Evolutionary conservation across 2,888 invertebrate species (phyloP), one percentile per base, ranked within the genome.

Genomic region (Parapristionchus giblindavisi): DNA sequence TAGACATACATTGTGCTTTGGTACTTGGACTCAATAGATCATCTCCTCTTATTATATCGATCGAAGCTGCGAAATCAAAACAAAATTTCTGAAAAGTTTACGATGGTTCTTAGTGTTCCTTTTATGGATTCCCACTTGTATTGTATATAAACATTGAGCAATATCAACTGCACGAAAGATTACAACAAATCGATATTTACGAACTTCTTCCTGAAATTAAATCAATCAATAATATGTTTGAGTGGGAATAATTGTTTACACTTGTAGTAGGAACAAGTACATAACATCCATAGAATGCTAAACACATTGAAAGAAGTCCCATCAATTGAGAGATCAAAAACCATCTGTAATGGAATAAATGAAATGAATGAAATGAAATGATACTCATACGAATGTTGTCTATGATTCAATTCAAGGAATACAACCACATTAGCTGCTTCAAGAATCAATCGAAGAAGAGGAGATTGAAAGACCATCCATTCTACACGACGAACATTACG

Each of bases 401-500:
- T 65, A 29, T 78, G 74, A 14, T 75, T 77, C 40, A 82, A 73
- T 75, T 85, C 87, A 79, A 87, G 81, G 65, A 85, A 87, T 17
- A 87, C 85, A 34, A 84, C 84, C 8, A 87, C 82, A 65, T 82
- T 84, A 32, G 83, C 72, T 14, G 85, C 74, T 63, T 87, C 87
- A n/a, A 87, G 78, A 1, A 82, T 61, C 14, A 84, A 83, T 66
- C 87, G 79, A 4, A 87, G 77, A 21, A 87, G 79, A n/a, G 87
- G 87, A 21, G 87, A 85, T 71, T 87, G 87, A 70, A 87, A 87
- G 3, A 87, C 87, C 3, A 85, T 75, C 87, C 87, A 87, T 77
- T 87, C 87, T 6, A 86, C 81, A 40, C 84, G 77, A 3, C 86
- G 80, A 48, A 87, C 77, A 63, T 86, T 86, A 3, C 43, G 24